Percentiles rank a stretch among this genome's conserved stretches.
These are phyloP conservation scores for Parasteatoda lunata DNA, from an alignment of 2,888 invertebrate genomes.

Conservation along the genomic window DNA sequence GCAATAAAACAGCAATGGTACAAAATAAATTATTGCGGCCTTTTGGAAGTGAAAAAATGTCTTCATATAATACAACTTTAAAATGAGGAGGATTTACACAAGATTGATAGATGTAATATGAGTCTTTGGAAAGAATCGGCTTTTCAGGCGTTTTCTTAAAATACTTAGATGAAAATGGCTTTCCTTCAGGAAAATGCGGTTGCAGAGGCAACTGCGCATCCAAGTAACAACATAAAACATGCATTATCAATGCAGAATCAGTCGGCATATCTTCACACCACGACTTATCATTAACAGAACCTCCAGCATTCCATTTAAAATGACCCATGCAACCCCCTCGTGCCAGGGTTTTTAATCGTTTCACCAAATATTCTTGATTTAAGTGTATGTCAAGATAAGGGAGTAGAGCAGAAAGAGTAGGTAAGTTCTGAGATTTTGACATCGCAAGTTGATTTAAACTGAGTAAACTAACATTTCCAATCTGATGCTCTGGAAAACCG, in stretches of 20 bases:
- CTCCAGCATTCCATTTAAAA: conserved; percentile 91
- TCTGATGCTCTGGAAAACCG: conserved; percentile 77
- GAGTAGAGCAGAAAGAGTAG: conserved; percentile 80
- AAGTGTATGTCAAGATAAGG: conserved; percentile 87
- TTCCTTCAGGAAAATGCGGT: conserved; percentile 75
- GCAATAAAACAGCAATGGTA: conserved; percentile 86
- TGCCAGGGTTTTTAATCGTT: conserved; percentile 84
- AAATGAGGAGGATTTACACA: conserved; percentile 83
- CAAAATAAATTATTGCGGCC: conserved; percentile 86
- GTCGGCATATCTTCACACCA: conserved; percentile 89
- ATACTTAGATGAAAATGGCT: conserved; percentile 75
- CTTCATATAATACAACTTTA: conserved; percentile 81
- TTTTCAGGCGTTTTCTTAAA: conserved; percentile 74
- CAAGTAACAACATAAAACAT: conserved; percentile 88
- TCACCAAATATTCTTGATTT: conserved; percentile 90
- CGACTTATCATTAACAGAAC: conserved; percentile 81
- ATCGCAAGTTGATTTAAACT: conserved; percentile 83
- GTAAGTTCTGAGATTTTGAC: conserved; percentile 78
- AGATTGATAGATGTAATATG: conserved; percentile 80
- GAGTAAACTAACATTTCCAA: conserved; percentile 81
- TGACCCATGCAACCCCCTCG: conserved; percentile 90
- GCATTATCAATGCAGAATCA: conserved; percentile 91
- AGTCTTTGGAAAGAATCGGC: conserved; percentile 74
- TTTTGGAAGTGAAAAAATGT: conserved; percentile 79
- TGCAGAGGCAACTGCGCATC: conserved; percentile 83